These are phyloP conservation scores for Timema podura DNA, from an alignment of 2,888 invertebrate genomes.

Conservation along the genomic window DNA sequence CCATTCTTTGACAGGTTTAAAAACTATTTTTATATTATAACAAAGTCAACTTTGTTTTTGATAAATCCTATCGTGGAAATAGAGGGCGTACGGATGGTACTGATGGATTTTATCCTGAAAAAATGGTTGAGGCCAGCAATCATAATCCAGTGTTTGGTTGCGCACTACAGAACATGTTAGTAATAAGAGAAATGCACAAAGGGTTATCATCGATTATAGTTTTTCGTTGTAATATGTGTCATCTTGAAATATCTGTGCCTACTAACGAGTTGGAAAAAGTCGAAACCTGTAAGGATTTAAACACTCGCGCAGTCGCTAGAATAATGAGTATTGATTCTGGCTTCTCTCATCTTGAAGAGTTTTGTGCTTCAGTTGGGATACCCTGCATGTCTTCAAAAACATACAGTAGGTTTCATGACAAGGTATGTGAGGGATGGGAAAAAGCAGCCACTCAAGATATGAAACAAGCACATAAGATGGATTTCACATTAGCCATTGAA, in stretches of 20 bases:
- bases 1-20: no score
- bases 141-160: no score
- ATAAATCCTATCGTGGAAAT: no score
- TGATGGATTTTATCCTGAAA: no score
- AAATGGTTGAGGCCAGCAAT: not conserved
- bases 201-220: not conserved
- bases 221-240: constrained; percentile 1
- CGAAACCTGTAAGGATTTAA: not conserved
- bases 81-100: no score
- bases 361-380: not conserved
- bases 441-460: no score
- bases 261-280: not conserved
- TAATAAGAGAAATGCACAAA: not conserved
- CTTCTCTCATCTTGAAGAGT: not conserved
- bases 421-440: no score
- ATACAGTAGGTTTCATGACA: not conserved
- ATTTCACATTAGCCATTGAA: no score
- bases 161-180: not conserved
- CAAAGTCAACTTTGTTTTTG: no score
- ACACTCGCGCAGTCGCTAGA: not conserved
- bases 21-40: no score
- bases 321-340: not conserved
- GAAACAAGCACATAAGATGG: no score
- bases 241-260: not conserved
- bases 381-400: not conserved